Percentiles rank a stretch among this genome's conserved stretches.
Evolutionary conservation across 2,888 invertebrate genomes (phyloP).

Genomic region (Tachina grossa): DNA sequence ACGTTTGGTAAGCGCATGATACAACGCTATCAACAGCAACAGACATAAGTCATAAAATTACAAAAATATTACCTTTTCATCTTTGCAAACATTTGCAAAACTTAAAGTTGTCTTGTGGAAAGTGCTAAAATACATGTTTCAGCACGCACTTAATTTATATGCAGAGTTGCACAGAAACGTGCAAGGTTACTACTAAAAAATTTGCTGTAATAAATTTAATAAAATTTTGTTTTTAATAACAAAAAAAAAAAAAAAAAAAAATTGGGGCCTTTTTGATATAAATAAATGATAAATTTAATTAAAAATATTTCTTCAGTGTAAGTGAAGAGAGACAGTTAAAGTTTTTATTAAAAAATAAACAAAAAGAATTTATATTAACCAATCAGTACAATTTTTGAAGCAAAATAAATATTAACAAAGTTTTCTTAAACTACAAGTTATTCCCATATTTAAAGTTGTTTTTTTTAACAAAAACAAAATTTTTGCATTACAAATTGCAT

Average conservation of each 20-base stretch:
- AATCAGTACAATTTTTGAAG: too few relatives aligned
- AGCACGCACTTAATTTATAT: slow-evolving; percentile 69
- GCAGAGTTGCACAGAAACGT: slow-evolving; percentile 62
- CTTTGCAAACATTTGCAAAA: slow-evolving; percentile 35
- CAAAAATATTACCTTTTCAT: slow-evolving; percentile 61
- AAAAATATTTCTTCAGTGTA: not conserved
- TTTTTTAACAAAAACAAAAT: not conserved
- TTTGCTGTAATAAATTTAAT: slow-evolving; percentile 49
- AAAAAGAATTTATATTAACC: too few relatives aligned
- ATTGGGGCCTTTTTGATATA: slow-evolving; percentile 33
- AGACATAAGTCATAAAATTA: slow-evolving; percentile 67
- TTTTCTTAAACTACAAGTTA: not conserved
- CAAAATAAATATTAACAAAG: too few relatives aligned
- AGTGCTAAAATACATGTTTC: slow-evolving; percentile 68
- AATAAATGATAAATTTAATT: slow-evolving; percentile 47
- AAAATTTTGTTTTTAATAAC: slow-evolving; percentile 22
- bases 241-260: slow-evolving; percentile 19
- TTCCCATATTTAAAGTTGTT: not conserved
- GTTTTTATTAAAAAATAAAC: too few relatives aligned
- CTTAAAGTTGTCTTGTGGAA: not conserved
- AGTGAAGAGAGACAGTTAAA: not conserved
- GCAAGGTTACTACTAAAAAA: slow-evolving; percentile 59
- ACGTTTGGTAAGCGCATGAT: slow-evolving; percentile 11
- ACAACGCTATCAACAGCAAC: not conserved
- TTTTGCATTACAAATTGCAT: not conserved